A percentile compares a stretch with the other conserved stretches of the same genome.
Evolutionary conservation across 2,797 vertebrate species (phyloP).

Genomic region (Cossypha dichroa): DNA sequence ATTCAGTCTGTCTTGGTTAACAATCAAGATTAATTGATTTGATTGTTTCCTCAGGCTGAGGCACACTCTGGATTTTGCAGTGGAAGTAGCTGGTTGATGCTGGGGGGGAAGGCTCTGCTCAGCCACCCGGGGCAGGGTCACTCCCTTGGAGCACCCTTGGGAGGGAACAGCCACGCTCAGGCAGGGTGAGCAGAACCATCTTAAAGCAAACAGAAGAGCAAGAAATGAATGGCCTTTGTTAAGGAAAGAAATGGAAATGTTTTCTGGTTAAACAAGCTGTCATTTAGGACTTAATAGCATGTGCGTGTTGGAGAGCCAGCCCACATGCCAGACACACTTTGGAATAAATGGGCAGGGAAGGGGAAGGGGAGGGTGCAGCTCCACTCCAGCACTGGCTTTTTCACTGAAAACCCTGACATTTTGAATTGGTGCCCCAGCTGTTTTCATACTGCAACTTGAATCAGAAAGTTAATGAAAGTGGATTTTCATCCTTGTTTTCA

Average conservation of each 20-base stretch:
- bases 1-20: background rate
- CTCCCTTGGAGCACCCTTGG: background rate
- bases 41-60: slow-evolving; percentile 21
- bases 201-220: slow-evolving; percentile 47
- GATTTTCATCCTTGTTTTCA: background rate
- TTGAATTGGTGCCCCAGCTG: background rate
- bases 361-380: background rate
- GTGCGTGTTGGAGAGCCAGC: slow-evolving; percentile 1
- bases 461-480: background rate
- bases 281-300: slow-evolving; percentile 57
- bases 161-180: background rate
- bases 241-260: slow-evolving; percentile 54
- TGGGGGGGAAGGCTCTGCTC: background rate
- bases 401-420: background rate
- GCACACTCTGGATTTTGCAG: background rate
- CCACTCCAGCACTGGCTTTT: background rate
- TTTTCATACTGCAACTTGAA: background rate
- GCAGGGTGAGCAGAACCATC: background rate
- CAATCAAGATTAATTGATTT: background rate
- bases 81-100: background rate
- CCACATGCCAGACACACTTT: background rate
- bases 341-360: slow-evolving; percentile 14
- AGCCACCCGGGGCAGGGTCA: background rate
- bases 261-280: slow-evolving; percentile 68
- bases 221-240: slow-evolving; percentile 67